These are phyloP conservation scores for Madoqua kirkii DNA, from an alignment of 2,113 vertebrate species.

Conservation along the genomic window DNA sequence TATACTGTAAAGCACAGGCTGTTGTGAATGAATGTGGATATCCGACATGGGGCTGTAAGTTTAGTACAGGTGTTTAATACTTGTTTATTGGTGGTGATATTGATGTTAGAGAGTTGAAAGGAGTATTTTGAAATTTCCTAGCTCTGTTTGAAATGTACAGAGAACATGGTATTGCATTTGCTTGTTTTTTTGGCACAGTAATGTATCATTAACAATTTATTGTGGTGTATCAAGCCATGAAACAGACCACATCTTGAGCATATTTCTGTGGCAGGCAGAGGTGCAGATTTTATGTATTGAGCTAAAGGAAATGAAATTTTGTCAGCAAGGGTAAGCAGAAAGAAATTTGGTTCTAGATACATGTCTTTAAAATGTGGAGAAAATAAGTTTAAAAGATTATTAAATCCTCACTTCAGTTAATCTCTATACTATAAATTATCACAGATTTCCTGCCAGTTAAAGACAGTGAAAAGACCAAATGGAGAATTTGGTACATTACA, in stretches of 20 bases:
- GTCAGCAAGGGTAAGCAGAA: constrained; percentile 6
- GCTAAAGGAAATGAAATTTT: constrained; percentile 48
- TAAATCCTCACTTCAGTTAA: constrained; percentile 58
- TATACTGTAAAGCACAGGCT: not conserved
- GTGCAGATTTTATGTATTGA: constrained; percentile 18
- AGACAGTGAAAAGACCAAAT: constrained; percentile 28
- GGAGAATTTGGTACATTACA: constrained; percentile 7
- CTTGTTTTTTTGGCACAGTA: constrained; percentile 53
- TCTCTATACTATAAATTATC: constrained; percentile 36
- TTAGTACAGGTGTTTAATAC: not conserved
- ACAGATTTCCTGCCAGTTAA: constrained; percentile 38
- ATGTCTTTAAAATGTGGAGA: constrained; percentile 39
- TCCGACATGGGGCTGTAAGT: not conserved
- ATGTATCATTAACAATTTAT: constrained; percentile 60
- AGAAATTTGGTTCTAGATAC: constrained; percentile 45
- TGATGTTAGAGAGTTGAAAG: constrained; percentile 6
- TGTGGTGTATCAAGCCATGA: constrained; percentile 33
- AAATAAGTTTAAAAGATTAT: constrained; percentile 56
- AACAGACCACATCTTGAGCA: constrained; percentile 18
- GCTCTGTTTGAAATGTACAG: constrained; percentile 18
- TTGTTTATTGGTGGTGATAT: not conserved
- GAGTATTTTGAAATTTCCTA: constrained; percentile 19
- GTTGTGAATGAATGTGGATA: not conserved
- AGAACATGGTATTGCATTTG: constrained; percentile 38
- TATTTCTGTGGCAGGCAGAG: constrained; percentile 28